Evolutionary conservation across 2,113 vertebrate species (phyloP), one percentile per base, ranked within the genome.

Genomic region (Himantopus leucocephalus): DNA sequence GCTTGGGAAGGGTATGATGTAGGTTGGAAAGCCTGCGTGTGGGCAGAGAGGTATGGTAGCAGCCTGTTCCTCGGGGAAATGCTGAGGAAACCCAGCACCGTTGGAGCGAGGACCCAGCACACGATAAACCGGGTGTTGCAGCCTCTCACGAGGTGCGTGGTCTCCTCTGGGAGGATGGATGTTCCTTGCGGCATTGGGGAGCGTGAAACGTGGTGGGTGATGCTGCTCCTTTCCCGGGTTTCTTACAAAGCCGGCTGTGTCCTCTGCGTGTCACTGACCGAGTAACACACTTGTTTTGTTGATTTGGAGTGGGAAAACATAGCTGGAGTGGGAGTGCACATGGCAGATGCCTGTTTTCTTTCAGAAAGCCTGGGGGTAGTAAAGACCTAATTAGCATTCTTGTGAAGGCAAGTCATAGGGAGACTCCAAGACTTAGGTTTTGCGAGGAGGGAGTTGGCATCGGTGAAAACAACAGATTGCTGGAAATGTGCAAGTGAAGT

Each of bases 341-440:
- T 76, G 80, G 87, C 93, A 96, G 94, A 96, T 92, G 90, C 91
- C 94, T 96, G 81, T 94, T 88, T 96, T 87, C 90, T 88, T 82
- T 87, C 77, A 62, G 92, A 96, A 95, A 93, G 94, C 96, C 94
- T 92, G 90, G 74, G 74, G 94, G 85, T 93, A 96, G 93, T 92
- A 85, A 85, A 96, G 93, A 47, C 90, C 82, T 96, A 91, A 96
- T 96, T 96, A 96, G 70, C 75, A 91, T 95, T 95, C 92, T 90
- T 78, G 85, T 80, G 92, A 95, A 93, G 90, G 68, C 85, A 72
- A 92, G 81, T 95, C 70, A 60, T 55, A 59, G 78, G 75, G 93
- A 90, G 88, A 91, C 92, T 94, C 78, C 50, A 66, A n/a, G 75
- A 74, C 79, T 88, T 75, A 93, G 67, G 82, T 90, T 90, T 90